Evolutionary conservation across 2,113 vertebrate species (phyloP).

Genomic region (Istiophorus platypterus): DNA sequence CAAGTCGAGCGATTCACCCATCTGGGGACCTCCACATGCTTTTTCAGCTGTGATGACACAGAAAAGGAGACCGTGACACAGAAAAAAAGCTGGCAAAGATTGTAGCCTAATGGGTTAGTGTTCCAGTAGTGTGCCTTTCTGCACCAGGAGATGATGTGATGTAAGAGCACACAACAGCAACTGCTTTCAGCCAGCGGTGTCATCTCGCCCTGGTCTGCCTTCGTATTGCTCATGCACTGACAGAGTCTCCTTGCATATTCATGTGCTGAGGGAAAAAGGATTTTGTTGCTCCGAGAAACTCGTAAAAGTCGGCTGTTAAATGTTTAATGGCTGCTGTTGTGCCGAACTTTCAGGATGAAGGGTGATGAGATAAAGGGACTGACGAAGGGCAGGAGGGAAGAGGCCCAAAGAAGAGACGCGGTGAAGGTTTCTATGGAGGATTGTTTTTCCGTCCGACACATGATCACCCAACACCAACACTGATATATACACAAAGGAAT

Average conservation of each 20-base stretch:
- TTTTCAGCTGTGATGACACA: slow-evolving; percentile 63
- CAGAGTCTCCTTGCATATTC: slow-evolving; percentile 69
- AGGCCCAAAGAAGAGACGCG: background rate
- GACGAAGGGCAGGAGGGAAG: background rate
- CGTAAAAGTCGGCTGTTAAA: slow-evolving; percentile 73
- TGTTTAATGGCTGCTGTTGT: slow-evolving; percentile 71
- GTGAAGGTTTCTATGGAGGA: slow-evolving; percentile 1
- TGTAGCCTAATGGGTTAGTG: slow-evolving; percentile 75
- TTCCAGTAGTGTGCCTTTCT: slow-evolving; percentile 68
- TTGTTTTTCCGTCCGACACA: background rate
- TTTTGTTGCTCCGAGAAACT: slow-evolving; percentile 70
- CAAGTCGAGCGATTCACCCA: background rate
- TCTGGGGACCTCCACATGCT: slow-evolving; percentile 28
- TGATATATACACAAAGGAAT: background rate
- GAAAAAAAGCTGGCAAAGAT: slow-evolving; percentile 47
- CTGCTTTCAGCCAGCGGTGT: slow-evolving; percentile 60
- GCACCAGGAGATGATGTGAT: slow-evolving; percentile 73
- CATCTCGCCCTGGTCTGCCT: slow-evolving; percentile 45
- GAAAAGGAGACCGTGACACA: slow-evolving; percentile 66
- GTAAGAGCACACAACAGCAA: slow-evolving; percentile 61
- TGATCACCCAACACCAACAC: background rate
- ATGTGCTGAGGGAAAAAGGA: slow-evolving; percentile 68
- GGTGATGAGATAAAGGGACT: slow-evolving; percentile 22
- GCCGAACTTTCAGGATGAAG: slow-evolving; percentile 10
- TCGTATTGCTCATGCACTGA: slow-evolving; percentile 36